Evolutionary conservation across 1,140 invertebrate genomes (phyloP).

Genomic region (Apolygus lucorum): DNA sequence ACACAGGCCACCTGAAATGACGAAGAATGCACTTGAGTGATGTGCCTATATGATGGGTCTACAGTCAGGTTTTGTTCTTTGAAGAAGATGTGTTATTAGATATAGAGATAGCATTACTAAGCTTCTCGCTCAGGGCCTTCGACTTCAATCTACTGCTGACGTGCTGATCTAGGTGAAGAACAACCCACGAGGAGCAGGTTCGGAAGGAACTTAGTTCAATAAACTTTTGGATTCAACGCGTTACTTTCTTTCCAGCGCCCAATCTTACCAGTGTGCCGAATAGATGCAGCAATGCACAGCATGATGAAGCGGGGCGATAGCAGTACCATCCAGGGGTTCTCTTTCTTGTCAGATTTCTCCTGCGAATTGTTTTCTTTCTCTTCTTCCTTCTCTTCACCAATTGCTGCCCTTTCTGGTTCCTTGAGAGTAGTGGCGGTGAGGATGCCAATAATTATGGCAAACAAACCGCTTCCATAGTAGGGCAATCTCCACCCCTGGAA

Average conservation of each 20-base stretch:
- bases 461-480: constrained; percentile 72
- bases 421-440: constrained; percentile 65
- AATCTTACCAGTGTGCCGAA: constrained; percentile 73
- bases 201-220: no score
- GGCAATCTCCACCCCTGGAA: constrained; percentile 78
- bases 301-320: constrained; percentile 67
- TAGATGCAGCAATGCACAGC: constrained; percentile 75
- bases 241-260: no score
- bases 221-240: no score
- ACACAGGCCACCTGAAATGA: constrained; percentile 63
- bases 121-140: no score
- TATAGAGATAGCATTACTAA: no score
- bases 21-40: constrained; percentile 6
- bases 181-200: no score
- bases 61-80: no score
- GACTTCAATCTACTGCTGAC: no score
- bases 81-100: no score
- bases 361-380: constrained; percentile 24
- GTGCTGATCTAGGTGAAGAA: no score
- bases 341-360: constrained; percentile 40
- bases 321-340: constrained; percentile 60
- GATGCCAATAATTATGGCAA: constrained; percentile 63
- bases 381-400: constrained; percentile 54
- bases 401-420: constrained; percentile 65
- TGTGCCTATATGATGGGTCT: no score